Conservation (phyloP, 2,113 vertebrate genomes). For the Tonatia bakeri region DNA sequence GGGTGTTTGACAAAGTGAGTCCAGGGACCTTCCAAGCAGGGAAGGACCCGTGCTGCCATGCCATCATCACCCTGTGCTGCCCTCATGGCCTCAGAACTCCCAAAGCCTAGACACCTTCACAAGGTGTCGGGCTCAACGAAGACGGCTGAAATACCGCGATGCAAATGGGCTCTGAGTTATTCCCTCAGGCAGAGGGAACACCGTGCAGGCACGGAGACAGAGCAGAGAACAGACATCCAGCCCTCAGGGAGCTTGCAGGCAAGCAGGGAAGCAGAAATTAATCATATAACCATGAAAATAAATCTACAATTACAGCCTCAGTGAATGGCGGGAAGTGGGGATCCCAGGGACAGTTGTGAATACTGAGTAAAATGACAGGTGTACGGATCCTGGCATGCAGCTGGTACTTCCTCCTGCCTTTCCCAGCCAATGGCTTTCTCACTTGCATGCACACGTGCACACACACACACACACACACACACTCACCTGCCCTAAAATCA, state of each 20-base stretch:
- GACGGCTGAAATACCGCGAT: accelerated
- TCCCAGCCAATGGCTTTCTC: not conserved
- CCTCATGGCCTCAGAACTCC: not conserved
- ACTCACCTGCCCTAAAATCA: too few species aligned
- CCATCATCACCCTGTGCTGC: not conserved
- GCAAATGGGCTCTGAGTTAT: not conserved
- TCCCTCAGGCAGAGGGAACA: not conserved
- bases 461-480: not conserved
- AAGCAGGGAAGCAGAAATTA: not conserved
- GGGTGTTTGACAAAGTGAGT: conserved; percentile 58
- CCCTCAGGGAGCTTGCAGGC: not conserved
- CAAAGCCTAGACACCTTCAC: not conserved
- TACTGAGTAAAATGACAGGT: not conserved
- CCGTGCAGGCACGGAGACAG: not conserved
- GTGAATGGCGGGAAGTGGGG: not conserved
- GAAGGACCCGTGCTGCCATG: not conserved
- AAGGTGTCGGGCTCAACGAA: accelerated
- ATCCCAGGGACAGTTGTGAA: not conserved
- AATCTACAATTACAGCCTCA: not conserved
- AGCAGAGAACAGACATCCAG: not conserved
- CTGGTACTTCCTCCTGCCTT: not conserved
- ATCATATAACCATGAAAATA: not conserved
- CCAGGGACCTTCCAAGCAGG: not conserved
- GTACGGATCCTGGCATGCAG: not conserved
- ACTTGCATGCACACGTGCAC: not conserved